phyloP scores from a whole-genome alignment of 2,113 vertebrate species.

The Acrocephalus kingi region DNA sequence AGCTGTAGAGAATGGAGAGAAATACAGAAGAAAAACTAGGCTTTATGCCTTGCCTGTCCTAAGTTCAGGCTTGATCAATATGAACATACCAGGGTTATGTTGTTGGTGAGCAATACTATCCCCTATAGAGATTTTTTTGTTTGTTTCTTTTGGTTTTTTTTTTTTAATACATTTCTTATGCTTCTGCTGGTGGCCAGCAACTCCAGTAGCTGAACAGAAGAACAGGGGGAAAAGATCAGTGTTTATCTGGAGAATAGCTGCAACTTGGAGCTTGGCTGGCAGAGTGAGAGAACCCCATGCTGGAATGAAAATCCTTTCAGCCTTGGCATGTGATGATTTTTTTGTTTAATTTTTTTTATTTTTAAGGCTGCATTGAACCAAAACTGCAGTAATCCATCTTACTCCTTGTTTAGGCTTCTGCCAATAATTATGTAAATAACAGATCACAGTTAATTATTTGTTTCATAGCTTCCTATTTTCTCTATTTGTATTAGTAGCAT shows the following conservation, averaged over 20 bases:
- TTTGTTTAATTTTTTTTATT: not conserved
- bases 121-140: not conserved
- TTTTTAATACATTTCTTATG: not conserved
- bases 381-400: conserved; percentile 41
- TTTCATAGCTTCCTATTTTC: conserved; percentile 23
- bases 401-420: not conserved
- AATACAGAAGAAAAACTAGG: not conserved
- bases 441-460: conserved; percentile 27
- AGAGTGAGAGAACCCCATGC: not conserved
- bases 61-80: not conserved
- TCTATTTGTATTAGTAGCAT: not conserved
- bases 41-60: not conserved
- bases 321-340: conserved; percentile 41
- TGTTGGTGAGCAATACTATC: not conserved
- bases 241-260: not conserved
- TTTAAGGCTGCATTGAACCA: conserved; percentile 23
- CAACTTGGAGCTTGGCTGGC: conserved; percentile 29
- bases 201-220: not conserved
- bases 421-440: conserved; percentile 47
- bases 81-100: not conserved
- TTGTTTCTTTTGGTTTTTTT: not conserved
- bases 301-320: conserved; percentile 60
- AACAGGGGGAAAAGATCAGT: not conserved
- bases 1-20: not conserved
- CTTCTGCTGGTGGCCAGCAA: not conserved